phyloP scores from a whole-genome alignment of 2,113 vertebrate genomes.

The Todiramphus chloris region DNA sequence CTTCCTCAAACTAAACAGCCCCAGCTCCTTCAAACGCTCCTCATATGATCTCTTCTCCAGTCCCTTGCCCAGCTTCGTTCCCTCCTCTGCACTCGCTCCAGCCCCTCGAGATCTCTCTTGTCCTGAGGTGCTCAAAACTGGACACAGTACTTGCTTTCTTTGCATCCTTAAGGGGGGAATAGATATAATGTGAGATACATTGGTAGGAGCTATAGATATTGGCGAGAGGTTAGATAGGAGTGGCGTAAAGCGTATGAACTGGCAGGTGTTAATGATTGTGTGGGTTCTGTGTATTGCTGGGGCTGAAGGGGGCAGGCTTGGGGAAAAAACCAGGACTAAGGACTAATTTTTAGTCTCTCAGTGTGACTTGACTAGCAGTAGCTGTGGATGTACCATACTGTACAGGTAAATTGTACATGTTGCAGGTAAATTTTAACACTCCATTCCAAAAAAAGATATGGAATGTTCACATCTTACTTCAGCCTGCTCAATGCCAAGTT shows the following conservation, averaged over 20 bases:
- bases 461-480: not conserved
- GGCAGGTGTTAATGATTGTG: not conserved
- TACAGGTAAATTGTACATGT: too few relatives aligned
- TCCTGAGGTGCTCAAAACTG: too few relatives aligned
- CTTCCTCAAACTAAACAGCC: too few relatives aligned
- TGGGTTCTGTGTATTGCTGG: not conserved
- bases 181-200: not conserved
- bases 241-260: not conserved
- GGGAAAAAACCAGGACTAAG: not conserved
- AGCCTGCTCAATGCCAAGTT: not conserved
- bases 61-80: too few relatives aligned
- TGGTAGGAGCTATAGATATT: not conserved
- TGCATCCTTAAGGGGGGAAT: not conserved
- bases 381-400: not conserved
- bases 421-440: not conserved
- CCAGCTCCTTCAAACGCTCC: too few relatives aligned
- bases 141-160: not conserved
- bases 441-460: not conserved
- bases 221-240: not conserved
- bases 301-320: not conserved
- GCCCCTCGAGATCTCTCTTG: too few relatives aligned
- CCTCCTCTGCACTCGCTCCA: too few relatives aligned
- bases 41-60: too few relatives aligned
- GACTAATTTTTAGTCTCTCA: not conserved
- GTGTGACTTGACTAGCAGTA: not conserved